phyloP scores from a whole-genome alignment of 2,113 vertebrate genomes.

The Oncorhynchus mykiss region DNA sequence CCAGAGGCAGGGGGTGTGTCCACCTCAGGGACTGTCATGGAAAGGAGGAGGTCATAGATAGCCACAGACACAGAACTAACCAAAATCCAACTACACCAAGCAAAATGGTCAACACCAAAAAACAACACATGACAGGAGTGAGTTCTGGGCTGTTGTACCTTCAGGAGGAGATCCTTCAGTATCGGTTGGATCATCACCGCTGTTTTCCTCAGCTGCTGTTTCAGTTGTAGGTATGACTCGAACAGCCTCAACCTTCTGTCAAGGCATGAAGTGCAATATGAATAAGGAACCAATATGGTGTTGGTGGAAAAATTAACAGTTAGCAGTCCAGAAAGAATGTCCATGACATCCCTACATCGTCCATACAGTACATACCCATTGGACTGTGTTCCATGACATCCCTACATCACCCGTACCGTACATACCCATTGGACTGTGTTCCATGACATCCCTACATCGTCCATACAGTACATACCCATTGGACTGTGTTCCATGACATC shows the following conservation, averaged over 20 bases:
- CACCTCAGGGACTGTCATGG: background rate
- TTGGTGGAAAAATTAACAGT: background rate
- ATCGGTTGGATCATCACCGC: slow-evolving; percentile 10
- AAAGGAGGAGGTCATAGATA: background rate
- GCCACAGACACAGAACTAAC: background rate
- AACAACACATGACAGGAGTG: background rate
- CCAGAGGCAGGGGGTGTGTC: background rate
- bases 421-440: too few species aligned
- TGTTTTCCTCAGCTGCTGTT: slow-evolving; percentile 28
- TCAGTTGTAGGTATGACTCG: background rate
- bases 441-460: too few species aligned
- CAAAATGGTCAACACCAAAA: background rate
- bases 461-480: too few species aligned
- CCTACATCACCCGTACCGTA: too few species aligned
- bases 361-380: too few species aligned
- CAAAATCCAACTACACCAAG: slow-evolving; percentile 25
- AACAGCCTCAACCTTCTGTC: slow-evolving; percentile 3
- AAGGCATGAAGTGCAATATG: background rate
- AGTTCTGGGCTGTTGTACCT: slow-evolving; percentile 43
- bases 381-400: too few species aligned
- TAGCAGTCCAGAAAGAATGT: background rate
- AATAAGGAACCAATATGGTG: background rate
- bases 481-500: background rate
- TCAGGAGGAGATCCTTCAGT: slow-evolving; percentile 34
- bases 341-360: slow-evolving; percentile 27